Evolutionary conservation across 2,888 invertebrate genomes (phyloP).

Genomic region (Dasysyrphus tricinctus): DNA sequence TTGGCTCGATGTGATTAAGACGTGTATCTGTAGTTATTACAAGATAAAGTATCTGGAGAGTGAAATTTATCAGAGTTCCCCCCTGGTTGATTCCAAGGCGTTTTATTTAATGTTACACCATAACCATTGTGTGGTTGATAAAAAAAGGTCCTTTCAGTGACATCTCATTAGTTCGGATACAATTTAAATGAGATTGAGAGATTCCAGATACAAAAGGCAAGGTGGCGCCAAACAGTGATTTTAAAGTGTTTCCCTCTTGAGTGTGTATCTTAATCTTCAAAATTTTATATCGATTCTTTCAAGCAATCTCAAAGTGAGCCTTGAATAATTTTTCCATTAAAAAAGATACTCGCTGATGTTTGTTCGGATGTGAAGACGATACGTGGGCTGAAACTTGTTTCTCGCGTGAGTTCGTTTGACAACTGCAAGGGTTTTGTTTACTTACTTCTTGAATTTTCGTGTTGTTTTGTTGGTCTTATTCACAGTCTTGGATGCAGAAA

Average conservation of each 20-base stretch:
- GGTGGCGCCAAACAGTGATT: conserved; percentile 58
- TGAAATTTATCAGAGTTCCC: conserved; percentile 2
- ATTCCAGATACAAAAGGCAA: conserved; percentile 37
- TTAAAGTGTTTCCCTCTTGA: conserved; percentile 7
- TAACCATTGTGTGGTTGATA: conserved; percentile 3
- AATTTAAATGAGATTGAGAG: conserved; percentile 39
- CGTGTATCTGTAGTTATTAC: conserved; percentile 39
- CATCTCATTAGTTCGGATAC: conserved; percentile 47
- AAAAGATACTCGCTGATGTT: conserved; percentile 39
- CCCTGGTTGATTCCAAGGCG: conserved; percentile 25
- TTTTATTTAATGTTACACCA: not conserved
- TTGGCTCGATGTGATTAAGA: conserved; percentile 47
- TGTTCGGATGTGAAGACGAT: not conserved
- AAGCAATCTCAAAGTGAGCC: conserved; percentile 15
- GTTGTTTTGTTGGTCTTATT: not conserved
- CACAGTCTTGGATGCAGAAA: not conserved
- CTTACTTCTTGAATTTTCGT: conserved; percentile 30
- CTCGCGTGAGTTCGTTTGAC: conserved; percentile 6
- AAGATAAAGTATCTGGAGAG: conserved; percentile 12
- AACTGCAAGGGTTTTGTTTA: conserved; percentile 56
- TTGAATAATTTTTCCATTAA: conserved; percentile 48
- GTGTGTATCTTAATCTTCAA: conserved; percentile 29
- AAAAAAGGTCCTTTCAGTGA: conserved; percentile 29
- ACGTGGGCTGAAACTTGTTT: conserved; percentile 66
- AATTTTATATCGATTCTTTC: conserved; percentile 18